Percentiles rank a stretch among this genome's conserved stretches.
Conservation (phyloP, 1,140 invertebrate species). For the Panagrolaimus sp. region DNA sequence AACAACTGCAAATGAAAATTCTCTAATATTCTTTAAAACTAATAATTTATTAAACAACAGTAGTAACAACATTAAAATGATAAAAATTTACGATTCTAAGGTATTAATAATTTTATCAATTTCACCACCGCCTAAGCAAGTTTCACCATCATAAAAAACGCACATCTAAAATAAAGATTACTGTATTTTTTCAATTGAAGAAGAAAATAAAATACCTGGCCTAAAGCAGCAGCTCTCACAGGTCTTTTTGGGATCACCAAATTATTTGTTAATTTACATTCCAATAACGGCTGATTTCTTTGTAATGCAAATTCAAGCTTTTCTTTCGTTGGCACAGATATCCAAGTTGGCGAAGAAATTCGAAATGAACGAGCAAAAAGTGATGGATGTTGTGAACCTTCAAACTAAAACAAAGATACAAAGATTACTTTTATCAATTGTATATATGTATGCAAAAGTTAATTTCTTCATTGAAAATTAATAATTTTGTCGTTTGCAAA, state of each 20-base stretch:
- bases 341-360: slow-evolving; percentile 75
- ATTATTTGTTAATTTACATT: slow-evolving; percentile 68
- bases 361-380: slow-evolving; percentile 70
- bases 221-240: slow-evolving; percentile 74
- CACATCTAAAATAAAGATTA: slow-evolving; percentile 64
- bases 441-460: no score
- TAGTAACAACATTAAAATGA: no score
- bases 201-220: slow-evolving; percentile 66
- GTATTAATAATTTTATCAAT: slow-evolving; percentile 62
- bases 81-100: no score
- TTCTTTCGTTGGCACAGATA: slow-evolving; percentile 66
- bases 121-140: slow-evolving; percentile 80
- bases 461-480: no score
- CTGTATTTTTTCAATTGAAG: slow-evolving; percentile 28
- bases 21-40: no score
- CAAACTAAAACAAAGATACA: slow-evolving; percentile 69
- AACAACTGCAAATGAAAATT: no score
- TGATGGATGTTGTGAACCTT: slow-evolving; percentile 73
- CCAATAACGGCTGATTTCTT: slow-evolving; percentile 70
- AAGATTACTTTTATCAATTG: no score
- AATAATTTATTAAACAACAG: no score
- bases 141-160: slow-evolving; percentile 75
- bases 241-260: slow-evolving; percentile 67
- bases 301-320: slow-evolving; percentile 73
- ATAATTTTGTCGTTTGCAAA: no score